Evolutionary conservation across 2,113 vertebrate species (phyloP).

Genomic region (Furnarius figulus): DNA sequence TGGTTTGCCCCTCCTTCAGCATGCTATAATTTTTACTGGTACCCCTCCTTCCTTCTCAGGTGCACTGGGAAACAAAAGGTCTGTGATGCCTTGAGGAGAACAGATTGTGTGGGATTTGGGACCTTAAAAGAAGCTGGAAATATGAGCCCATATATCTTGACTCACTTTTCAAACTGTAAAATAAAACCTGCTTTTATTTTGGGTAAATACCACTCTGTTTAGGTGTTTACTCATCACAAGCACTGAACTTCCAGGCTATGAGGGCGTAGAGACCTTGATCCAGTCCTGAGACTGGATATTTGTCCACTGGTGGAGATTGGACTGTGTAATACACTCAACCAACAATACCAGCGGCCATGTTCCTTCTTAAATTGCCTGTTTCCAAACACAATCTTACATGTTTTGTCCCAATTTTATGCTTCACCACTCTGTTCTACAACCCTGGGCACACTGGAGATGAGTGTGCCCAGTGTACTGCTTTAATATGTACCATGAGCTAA

Average conservation of each 20-base stretch:
- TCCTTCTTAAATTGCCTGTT: background rate
- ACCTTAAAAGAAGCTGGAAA: background rate
- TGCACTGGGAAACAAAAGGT: background rate
- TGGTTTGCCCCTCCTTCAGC: background rate
- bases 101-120: background rate
- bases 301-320: background rate
- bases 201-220: background rate
- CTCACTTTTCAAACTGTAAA: background rate
- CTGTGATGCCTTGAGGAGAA: background rate
- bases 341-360: rapidly evolving
- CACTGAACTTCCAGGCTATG: background rate
- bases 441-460: background rate
- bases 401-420: background rate
- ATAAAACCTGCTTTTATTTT: rapidly evolving
- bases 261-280: background rate
- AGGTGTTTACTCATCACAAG: background rate
- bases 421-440: background rate
- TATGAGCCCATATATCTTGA: background rate
- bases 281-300: background rate
- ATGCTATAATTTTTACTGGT: background rate
- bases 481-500: rapidly evolving
- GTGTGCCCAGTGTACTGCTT: background rate
- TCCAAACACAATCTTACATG: background rate
- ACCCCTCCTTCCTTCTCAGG: background rate
- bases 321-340: background rate